Evolutionary conservation across 2,888 invertebrate species (phyloP).

Genomic region (Cabera pusaria): DNA sequence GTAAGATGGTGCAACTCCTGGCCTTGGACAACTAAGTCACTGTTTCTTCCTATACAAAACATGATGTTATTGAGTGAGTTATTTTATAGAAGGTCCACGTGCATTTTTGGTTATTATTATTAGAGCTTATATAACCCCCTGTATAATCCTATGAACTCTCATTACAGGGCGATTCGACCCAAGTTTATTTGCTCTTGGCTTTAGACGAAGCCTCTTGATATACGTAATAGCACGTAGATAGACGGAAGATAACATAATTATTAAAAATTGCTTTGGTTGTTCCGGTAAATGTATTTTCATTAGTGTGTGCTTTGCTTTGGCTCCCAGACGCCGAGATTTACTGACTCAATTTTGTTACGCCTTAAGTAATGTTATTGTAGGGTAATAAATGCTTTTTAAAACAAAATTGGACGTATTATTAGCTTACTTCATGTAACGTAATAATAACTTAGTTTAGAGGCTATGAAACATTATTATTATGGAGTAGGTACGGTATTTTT

Average conservation of each 20-base stretch:
- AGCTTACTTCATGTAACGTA: no score
- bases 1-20: no score
- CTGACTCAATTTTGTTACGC: slow-evolving; percentile 22
- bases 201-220: slow-evolving; percentile 64
- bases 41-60: slow-evolving; percentile 47
- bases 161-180: slow-evolving; percentile 71
- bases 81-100: slow-evolving; percentile 76
- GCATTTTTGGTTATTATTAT: slow-evolving; percentile 82
- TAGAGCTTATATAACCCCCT: slow-evolving; percentile 65
- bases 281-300: slow-evolving; percentile 56
- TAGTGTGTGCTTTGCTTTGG: slow-evolving; percentile 45
- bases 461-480: no score
- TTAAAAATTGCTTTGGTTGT: slow-evolving; percentile 78
- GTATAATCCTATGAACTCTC: slow-evolving; percentile 80
- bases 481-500: no score
- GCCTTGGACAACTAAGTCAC: slow-evolving; percentile 10
- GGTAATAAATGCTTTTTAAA: no score
- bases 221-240: slow-evolving; percentile 71
- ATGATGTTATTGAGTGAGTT: slow-evolving; percentile 66
- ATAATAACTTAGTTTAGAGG: no score
- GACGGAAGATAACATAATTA: slow-evolving; percentile 71
- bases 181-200: slow-evolving; percentile 77
- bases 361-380: slow-evolving; percentile 1
- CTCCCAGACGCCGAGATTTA: slow-evolving; percentile 23
- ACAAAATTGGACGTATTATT: no score